Base-by-base conservation (phyloP, 2,888 invertebrate genomes). In the Tiphia femorata region DNA sequence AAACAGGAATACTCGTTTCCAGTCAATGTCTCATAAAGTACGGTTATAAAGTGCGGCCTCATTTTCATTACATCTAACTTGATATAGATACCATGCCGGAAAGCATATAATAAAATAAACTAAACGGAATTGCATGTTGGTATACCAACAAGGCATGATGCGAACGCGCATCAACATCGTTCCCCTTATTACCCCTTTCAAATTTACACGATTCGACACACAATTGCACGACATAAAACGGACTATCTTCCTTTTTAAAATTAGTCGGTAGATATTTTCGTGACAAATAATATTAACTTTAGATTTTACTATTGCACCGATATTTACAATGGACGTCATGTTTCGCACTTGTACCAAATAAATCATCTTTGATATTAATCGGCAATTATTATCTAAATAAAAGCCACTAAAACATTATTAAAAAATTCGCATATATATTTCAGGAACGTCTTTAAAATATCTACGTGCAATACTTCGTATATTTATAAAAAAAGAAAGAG, bases 291-390 rank as follows among this genome's bases (percentile, higher is more conserved):
- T 60, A 75, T 74, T 74, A 71, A 75, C 75, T 79, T 75, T 75
- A 74, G 74, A 72, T 76, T 61, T 77, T 66, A 64, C 72, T 79
- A 80, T 78, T 79, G 79, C 80, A 79, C 77, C 75, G 69, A 78
- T 81, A 81, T 80, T 79, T 81, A 79, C 79, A 78, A 79, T 80
- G 79, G 78, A 80, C 79, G 79, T 77, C 73, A 72, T 66, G 59
- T 49, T 65, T 70, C 68, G 56, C 71, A 63, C 58, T 57, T 58
- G 29, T 65, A 43, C 63, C 60, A 68, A 75, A 69, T 57, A 64
- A 76, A 71, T 66, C 58, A 60, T 63, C 60, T 67, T 70, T 58
- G 58, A 64, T 65, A 63, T 73, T 60, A 43, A 53, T 66, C 48
- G 58, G 55, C 60, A 53, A 66, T 65, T 64, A 67, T 58, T 52